Evolutionary conservation across 2,888 invertebrate genomes (phyloP).

Genomic region (Drosophila suboccidentalis): DNA sequence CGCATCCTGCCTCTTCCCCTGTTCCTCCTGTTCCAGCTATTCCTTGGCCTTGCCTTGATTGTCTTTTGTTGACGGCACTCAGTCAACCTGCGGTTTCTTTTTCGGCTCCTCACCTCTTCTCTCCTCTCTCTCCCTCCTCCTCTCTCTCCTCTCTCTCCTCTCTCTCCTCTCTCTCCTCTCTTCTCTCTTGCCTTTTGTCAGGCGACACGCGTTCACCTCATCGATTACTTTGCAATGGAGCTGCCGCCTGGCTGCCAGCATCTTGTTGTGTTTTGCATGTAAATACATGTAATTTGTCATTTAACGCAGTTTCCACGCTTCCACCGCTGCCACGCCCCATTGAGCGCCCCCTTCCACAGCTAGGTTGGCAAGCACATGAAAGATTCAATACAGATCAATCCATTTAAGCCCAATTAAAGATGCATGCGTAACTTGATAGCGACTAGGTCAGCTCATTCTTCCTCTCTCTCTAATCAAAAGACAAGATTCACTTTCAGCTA

Average conservation of each 20-base stretch:
- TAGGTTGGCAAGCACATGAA: neutral
- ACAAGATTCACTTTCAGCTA: neutral
- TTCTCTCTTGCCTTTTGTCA: neutral
- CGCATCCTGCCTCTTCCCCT: constrained; percentile 15
- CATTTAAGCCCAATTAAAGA: constrained; percentile 6
- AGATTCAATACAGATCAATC: constrained; percentile 9
- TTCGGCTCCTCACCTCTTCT: constrained; percentile 22
- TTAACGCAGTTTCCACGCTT: constrained; percentile 46
- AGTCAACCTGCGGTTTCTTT: constrained; percentile 52
- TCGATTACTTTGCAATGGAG: constrained; percentile 51
- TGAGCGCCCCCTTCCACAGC: neutral
- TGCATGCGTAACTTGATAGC: neutral
- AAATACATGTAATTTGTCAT: constrained; percentile 74
- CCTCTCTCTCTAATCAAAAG: neutral
- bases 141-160: no score
- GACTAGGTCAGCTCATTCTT: neutral
- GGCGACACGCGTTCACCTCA: constrained; percentile 54
- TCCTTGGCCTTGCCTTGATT: constrained; percentile 34
- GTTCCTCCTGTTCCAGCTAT: neutral
- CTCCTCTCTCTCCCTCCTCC: no score
- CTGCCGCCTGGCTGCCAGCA: constrained; percentile 39
- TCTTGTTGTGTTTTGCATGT: constrained; percentile 68
- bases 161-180: no score
- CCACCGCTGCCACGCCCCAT: constrained; percentile 34
- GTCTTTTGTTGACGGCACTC: constrained; percentile 48